phyloP scores from a whole-genome alignment of 2,113 vertebrate genomes.

The Nerophis ophidion region DNA sequence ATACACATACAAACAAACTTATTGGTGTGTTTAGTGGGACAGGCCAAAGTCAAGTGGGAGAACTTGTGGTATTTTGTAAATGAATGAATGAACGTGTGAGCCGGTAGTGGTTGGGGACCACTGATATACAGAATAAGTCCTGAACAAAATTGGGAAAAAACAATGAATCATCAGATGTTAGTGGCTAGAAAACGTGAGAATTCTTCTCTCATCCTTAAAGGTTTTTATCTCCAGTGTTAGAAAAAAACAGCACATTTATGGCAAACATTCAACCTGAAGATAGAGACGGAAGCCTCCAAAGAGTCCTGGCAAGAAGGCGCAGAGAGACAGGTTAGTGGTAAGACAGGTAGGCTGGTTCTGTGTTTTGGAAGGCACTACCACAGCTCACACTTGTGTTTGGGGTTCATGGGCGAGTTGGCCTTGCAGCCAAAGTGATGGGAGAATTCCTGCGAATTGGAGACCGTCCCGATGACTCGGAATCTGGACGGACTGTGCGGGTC shows the following conservation, averaged over 20 bases:
- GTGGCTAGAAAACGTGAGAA: conserved; percentile 29
- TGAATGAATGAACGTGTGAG: too few relatives aligned
- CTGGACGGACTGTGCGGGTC: conserved; percentile 94
- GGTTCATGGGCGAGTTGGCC: conserved; percentile 84
- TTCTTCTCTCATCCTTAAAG: conserved; percentile 24
- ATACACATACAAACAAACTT: too few relatives aligned
- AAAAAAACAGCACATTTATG: conserved; percentile 24
- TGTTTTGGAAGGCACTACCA: conserved; percentile 75
- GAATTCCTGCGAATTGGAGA: conserved; percentile 90
- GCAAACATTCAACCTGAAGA: conserved; percentile 22
- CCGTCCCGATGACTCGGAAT: conserved; percentile 87
- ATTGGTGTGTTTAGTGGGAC: too few relatives aligned
- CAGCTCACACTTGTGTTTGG: conserved; percentile 86
- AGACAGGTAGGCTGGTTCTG: conserved; percentile 26
- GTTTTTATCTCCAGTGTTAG: conserved; percentile 60
- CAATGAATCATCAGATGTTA: conserved; percentile 28
- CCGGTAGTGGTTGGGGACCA: too few relatives aligned
- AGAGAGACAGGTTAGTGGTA: conserved; percentile 31
- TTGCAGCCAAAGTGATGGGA: conserved; percentile 85
- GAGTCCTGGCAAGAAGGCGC: conserved; percentile 21
- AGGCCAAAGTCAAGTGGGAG: too few relatives aligned
- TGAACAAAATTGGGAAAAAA: neutral
- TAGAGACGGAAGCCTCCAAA: conserved; percentile 11
- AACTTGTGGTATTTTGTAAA: too few relatives aligned
- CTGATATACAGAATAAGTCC: too few relatives aligned